phyloP scores from a whole-genome alignment of 2,113 vertebrate species.

The Brachyhypopomus gauderio region DNA sequence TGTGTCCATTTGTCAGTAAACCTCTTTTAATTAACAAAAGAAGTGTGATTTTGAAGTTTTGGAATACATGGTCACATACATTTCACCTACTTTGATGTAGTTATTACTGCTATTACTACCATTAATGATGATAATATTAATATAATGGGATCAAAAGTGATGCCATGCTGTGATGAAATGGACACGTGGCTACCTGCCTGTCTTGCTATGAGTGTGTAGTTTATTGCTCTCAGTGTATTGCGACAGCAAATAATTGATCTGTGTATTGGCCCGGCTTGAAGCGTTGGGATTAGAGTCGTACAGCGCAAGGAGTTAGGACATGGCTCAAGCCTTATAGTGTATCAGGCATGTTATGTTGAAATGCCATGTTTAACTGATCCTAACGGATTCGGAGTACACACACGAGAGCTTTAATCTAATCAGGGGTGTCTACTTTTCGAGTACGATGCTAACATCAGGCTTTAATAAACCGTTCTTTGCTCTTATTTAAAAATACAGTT shows the following conservation, averaged over 20 bases:
- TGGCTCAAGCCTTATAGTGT: too few relatives aligned
- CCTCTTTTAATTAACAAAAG: too few relatives aligned
- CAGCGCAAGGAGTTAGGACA: too few relatives aligned
- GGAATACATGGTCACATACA: too few relatives aligned
- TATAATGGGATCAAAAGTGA: not conserved
- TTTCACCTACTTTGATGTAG: too few relatives aligned
- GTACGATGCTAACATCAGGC: constrained; percentile 38
- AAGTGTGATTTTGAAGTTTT: too few relatives aligned
- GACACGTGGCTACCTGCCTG: not conserved
- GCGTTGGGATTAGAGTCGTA: not conserved
- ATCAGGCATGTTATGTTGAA: constrained; percentile 34
- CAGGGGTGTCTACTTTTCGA: constrained; percentile 34
- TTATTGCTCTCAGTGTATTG: not conserved
- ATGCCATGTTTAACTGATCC: constrained; percentile 35
- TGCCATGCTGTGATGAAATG: not conserved
- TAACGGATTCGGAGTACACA: constrained; percentile 40
- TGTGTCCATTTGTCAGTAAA: too few relatives aligned
- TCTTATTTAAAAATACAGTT: constrained; percentile 36
- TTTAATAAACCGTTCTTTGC: constrained; percentile 19
- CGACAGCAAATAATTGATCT: not conserved
- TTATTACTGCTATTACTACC: too few relatives aligned
- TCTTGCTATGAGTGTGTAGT: not conserved
- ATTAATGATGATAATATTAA: too few relatives aligned
- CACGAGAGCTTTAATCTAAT: constrained; percentile 39
- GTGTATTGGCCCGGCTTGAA: not conserved